Evolutionary conservation across 2,888 invertebrate genomes (phyloP), one percentile per base, ranked within the genome.

Genomic region (Apamea monoglypha): DNA sequence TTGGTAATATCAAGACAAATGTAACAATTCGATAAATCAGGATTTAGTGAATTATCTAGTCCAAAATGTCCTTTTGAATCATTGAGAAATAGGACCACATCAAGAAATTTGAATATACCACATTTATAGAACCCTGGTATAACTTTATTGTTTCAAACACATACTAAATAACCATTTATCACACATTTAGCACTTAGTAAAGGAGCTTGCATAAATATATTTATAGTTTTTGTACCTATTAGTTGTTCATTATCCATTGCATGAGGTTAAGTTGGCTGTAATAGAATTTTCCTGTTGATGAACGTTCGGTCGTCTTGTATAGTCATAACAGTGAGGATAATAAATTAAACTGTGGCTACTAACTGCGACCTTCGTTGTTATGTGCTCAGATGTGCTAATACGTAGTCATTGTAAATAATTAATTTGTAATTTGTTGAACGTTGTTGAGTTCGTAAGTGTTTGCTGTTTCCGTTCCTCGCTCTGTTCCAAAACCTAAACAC

Each of bases 311-410:
- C 69, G 68, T 82, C 70, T 82, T 86, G 68, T 85, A 86, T 87
- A 80, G 78, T 87, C 87, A 89, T 18, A 75, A 74, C 78, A 86
- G 81, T 77, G 73, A 81, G 82, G 86, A 88, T 84, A 88, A 90
- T 91, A 90, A 89, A 90, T 90, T 89, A 84, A 88, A 87, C 85
- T 85, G 47, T 75, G 78, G 56, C 67, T 76, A 61, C 78, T 53
- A 79, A 80, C 36, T 78, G 21, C 78, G 90, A 88, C 92, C 91
- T 92, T 91, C 91, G 76, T 80, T 78, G 75, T 80, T 89, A 88
- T 89, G 82, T 91, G 82, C 76, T 86, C 90, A 91, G 90, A 89
- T 91, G 91, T 90, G 85, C 83, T 82, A 88, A 87, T 86, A 87
- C 80, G 85, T n/a, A 78, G 64, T 80, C 76, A 81, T 83, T 82